These are phyloP conservation scores for Nanorana parkeri DNA, from an alignment of 2,113 vertebrate species.

Conservation along the genomic window DNA sequence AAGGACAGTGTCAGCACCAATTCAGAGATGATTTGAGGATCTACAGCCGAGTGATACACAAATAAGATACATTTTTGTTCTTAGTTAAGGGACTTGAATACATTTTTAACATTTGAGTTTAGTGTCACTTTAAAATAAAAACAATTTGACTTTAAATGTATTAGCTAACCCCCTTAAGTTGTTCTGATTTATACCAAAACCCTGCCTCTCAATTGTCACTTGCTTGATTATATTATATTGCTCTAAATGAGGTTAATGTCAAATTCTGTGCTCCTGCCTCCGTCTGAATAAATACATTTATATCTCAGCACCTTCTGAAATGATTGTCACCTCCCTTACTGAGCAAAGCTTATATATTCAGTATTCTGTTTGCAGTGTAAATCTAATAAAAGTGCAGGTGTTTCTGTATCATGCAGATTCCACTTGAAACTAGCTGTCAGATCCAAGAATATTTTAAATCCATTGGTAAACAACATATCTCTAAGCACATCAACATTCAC, in stretches of 20 bases:
- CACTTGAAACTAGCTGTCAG: conserved; percentile 32
- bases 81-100: no score
- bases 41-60: no score
- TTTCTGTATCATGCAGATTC: conserved; percentile 21
- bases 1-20: no score
- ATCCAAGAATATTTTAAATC: conserved; percentile 31
- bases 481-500: background rate
- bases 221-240: conserved; percentile 30
- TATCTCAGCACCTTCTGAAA: conserved; percentile 2
- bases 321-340: background rate
- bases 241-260: background rate
- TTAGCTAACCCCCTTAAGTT: conserved; percentile 34
- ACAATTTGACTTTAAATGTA: conserved; percentile 8
- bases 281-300: conserved; percentile 48
- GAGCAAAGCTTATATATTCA: conserved; percentile 4
- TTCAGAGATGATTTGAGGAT: no score
- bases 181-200: conserved; percentile 33
- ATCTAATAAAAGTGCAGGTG: conserved; percentile 49
- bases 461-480: background rate
- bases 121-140: no score
- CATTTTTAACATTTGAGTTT: no score
- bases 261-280: conserved; percentile 3
- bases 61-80: no score
- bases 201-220: conserved; percentile 40
- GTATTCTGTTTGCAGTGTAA: conserved; percentile 2